Evolutionary conservation across 2,888 invertebrate genomes (phyloP).

Genomic region (Andrena chrysosceles): DNA sequence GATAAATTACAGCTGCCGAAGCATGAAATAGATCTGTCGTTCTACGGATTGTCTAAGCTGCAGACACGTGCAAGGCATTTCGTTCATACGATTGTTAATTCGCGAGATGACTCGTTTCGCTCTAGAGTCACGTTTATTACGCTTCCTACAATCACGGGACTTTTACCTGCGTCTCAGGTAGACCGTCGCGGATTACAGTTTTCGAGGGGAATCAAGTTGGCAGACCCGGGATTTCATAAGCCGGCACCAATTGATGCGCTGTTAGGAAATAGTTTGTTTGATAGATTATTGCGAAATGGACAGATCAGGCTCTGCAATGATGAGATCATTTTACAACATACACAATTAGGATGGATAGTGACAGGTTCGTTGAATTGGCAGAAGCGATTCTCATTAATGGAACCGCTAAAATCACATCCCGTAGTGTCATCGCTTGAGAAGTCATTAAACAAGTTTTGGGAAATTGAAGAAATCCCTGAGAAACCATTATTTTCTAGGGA

Average conservation of each 20-base stretch:
- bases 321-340: not conserved
- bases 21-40: not conserved
- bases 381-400: not conserved
- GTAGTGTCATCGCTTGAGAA: not conserved
- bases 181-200: not conserved
- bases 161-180: not conserved
- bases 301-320: not conserved
- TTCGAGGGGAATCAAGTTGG: not conserved
- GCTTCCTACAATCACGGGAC: not conserved
- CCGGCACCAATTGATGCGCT: not conserved
- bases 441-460: not conserved
- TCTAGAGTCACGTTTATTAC: not conserved
- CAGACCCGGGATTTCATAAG: constrained; percentile 11
- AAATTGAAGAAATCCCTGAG: not conserved
- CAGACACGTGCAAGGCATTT: not conserved
- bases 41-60: not conserved
- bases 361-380: not conserved
- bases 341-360: not conserved
- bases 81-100: not conserved
- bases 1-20: not conserved
- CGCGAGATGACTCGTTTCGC: not conserved
- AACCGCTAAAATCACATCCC: not conserved
- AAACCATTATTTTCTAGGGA: not conserved
- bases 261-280: not conserved
- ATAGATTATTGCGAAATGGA: too few species aligned